These are phyloP conservation scores for Lepidotrigona ventralis DNA, from an alignment of 1,140 invertebrate species.

Conservation along the genomic window DNA sequence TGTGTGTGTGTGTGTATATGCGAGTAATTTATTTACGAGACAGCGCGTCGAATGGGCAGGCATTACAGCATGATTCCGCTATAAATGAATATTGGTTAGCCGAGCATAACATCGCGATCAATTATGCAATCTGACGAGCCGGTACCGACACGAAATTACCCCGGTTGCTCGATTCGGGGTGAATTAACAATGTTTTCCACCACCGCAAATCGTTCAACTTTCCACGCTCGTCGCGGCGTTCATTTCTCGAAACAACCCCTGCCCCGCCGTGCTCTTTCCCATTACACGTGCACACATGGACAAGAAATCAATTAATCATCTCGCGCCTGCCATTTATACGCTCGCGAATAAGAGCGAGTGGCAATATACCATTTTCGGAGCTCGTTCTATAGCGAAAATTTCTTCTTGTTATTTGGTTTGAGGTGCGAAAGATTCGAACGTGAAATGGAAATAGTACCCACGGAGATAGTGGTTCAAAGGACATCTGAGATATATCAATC, in stretches of 20 bases:
- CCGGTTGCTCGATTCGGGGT: not conserved
- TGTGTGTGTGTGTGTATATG: not conserved
- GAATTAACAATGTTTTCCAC: constrained; percentile 9
- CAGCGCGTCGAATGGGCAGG: constrained; percentile 9
- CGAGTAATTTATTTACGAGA: constrained; percentile 31
- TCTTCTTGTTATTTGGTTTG: too few species aligned
- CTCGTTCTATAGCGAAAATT: too few species aligned
- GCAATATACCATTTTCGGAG: too few species aligned
- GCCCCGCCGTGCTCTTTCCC: too few species aligned
- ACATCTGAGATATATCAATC: too few species aligned
- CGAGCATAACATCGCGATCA: constrained; percentile 38
- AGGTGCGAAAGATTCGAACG: too few species aligned
- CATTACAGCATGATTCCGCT: constrained; percentile 42
- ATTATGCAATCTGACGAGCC: constrained; percentile 42
- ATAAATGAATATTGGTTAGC: constrained; percentile 23
- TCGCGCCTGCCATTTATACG: not conserved
- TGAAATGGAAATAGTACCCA: too few species aligned
- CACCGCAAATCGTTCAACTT: not conserved
- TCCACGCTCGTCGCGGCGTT: too few species aligned
- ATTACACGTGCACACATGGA: not conserved
- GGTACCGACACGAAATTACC: constrained; percentile 20
- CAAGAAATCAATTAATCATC: not conserved
- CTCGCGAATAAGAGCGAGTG: too few species aligned
- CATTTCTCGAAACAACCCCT: not conserved
- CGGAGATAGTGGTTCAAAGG: too few species aligned